A percentile compares a stretch with the other conserved stretches of the same genome.
These are phyloP conservation scores for Andrena haemorrhoa DNA, from an alignment of 2,888 invertebrate genomes.

Conservation along the genomic window DNA sequence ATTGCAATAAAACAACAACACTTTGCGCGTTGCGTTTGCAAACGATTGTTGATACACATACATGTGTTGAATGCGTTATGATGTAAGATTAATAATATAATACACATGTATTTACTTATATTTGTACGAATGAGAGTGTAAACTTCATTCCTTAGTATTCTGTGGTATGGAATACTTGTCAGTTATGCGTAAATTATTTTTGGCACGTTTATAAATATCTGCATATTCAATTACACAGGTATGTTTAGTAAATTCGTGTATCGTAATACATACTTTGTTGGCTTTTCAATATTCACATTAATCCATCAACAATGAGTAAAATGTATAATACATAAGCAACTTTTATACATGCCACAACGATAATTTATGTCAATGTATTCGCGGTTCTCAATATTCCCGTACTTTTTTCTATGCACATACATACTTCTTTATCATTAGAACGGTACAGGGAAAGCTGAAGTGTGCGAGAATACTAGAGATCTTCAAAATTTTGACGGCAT, in stretches of 20 bases:
- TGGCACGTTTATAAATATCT: conserved; percentile 30
- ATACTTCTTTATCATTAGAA: conserved; percentile 12
- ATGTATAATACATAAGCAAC: conserved; percentile 24
- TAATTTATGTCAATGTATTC: conserved; percentile 18
- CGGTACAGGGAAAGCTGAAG: not conserved
- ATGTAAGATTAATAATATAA: conserved; percentile 56
- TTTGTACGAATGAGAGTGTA: conserved; percentile 33
- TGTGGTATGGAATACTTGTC: conserved; percentile 22
- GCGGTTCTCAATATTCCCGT: conserved; percentile 16
- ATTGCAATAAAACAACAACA: conserved; percentile 47
- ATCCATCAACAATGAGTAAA: conserved; percentile 9
- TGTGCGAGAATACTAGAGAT: conserved; percentile 10
- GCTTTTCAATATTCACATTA: conserved; percentile 31
- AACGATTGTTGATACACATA: conserved; percentile 33
- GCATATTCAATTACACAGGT: conserved; percentile 26
- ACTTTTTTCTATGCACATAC: conserved; percentile 20
- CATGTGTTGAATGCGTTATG: conserved; percentile 34
- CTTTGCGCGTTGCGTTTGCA: conserved; percentile 24
- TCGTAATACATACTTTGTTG: conserved; percentile 18
- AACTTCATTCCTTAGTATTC: conserved; percentile 40
- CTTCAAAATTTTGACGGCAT: conserved; percentile 10
- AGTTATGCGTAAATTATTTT: conserved; percentile 28
- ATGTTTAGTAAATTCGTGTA: conserved; percentile 39
- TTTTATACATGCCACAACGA: conserved; percentile 25
- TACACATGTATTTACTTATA: conserved; percentile 53